phyloP scores from a whole-genome alignment of 1,140 invertebrate species.

The Drosophila suzukii region DNA sequence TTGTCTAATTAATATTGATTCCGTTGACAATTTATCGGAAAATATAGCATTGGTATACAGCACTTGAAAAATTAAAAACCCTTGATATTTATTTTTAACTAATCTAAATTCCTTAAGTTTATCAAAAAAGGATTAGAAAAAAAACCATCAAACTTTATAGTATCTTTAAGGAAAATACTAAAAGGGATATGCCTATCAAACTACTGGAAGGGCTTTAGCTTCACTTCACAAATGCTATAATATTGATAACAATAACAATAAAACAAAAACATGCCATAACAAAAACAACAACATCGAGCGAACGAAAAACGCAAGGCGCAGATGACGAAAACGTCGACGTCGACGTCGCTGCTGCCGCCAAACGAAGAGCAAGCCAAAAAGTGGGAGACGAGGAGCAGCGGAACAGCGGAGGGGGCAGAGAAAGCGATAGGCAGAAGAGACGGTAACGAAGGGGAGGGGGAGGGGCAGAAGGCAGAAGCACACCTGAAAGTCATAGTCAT shows the following conservation, averaged over 20 bases:
- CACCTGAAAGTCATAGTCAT: conserved; percentile 53
- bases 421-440: conserved; percentile 10
- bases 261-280: conserved; percentile 25
- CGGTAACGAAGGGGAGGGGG: conserved; percentile 3
- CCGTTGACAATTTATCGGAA: no score
- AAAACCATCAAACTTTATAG: no score
- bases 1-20: no score
- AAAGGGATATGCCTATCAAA: conserved; percentile 19
- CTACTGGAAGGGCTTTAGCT: conserved; percentile 20
- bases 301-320: conserved; percentile 26
- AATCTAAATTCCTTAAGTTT: no score
- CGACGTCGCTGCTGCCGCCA: conserved; percentile 28
- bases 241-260: conserved; percentile 69
- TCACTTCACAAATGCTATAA: conserved; percentile 37
- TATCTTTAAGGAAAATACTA: no score
- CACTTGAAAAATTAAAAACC: no score
- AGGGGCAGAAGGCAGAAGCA: conserved; percentile 14
- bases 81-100: no score
- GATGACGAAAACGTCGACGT: conserved; percentile 47
- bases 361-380: conserved; percentile 7
- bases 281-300: conserved; percentile 15
- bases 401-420: neutral
- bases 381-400: conserved; percentile 2
- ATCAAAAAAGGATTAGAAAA: no score
- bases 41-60: no score